Evolutionary conservation across 2,888 invertebrate species (phyloP).

Genomic region (Ornithoptera alexandrae): DNA sequence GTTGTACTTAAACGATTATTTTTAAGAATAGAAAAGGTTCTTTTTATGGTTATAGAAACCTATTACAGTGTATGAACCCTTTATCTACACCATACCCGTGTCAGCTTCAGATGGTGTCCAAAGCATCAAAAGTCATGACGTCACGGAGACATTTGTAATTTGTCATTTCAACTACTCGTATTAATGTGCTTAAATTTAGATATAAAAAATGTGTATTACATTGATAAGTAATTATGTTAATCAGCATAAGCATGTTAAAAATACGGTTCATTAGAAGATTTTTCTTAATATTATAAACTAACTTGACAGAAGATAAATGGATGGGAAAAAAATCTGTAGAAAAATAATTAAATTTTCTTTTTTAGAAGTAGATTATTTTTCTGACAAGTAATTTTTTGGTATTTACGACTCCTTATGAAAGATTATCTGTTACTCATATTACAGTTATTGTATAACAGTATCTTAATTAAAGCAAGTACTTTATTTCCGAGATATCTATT

Average conservation of each 20-base stretch:
- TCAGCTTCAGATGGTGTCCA: slow-evolving; percentile 3
- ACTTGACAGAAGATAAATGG: too few relatives aligned
- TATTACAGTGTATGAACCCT: not conserved
- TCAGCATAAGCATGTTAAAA: too few relatives aligned
- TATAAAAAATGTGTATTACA: not conserved
- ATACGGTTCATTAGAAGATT: too few relatives aligned
- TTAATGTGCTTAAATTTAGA: not conserved
- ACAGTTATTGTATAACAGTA: not conserved
- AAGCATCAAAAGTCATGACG: not conserved
- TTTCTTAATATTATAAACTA: too few relatives aligned
- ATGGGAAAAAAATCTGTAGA: too few relatives aligned
- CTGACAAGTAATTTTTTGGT: too few relatives aligned
- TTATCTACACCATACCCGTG: not conserved
- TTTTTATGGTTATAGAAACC: not conserved
- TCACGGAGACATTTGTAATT: not conserved
- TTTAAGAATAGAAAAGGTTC: not conserved
- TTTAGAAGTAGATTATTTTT: too few relatives aligned
- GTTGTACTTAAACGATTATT: not conserved
- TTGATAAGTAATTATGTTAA: not conserved
- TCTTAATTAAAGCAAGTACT: not conserved
- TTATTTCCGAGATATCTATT: not conserved
- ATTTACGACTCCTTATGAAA: not conserved
- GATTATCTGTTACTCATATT: not conserved
- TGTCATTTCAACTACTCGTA: not conserved
- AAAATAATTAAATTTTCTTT: too few relatives aligned